Evolutionary conservation across 2,797 vertebrate genomes (phyloP).

Genomic region (Dryobates pubescens): DNA sequence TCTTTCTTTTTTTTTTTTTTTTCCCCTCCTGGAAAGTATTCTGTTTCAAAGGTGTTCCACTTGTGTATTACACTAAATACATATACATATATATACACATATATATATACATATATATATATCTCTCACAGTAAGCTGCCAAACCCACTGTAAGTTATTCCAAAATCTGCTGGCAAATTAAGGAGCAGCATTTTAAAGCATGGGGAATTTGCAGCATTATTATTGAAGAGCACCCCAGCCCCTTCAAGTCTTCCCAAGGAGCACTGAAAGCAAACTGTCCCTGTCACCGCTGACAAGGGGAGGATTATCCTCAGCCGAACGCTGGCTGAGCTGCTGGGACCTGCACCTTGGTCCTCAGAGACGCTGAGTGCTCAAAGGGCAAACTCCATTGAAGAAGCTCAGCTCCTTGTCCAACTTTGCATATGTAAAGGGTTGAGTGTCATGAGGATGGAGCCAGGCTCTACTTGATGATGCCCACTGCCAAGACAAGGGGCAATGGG

Average conservation of each 20-base stretch:
- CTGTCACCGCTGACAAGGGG: not conserved
- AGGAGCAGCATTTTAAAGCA: slow-evolving; percentile 5
- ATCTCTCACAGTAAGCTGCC: slow-evolving; percentile 37
- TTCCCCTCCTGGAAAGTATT: slow-evolving; percentile 43
- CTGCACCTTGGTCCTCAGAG: not conserved
- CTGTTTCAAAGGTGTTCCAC: slow-evolving; percentile 40
- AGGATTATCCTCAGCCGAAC: not conserved
- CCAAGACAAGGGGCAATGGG: too few relatives aligned
- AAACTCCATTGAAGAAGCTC: not conserved
- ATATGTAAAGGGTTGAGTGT: too few relatives aligned
- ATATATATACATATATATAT: too few relatives aligned
- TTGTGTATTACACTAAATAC: slow-evolving; percentile 18
- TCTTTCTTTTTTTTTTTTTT: slow-evolving; percentile 41
- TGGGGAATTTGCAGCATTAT: slow-evolving; percentile 20
- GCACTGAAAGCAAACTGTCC: not conserved
- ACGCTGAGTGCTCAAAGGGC: not conserved
- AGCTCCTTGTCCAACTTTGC: not conserved
- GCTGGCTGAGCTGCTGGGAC: not conserved
- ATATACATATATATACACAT: too few relatives aligned
- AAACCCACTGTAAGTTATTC: slow-evolving; percentile 60
- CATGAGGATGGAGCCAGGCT: too few relatives aligned
- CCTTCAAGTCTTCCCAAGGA: not conserved
- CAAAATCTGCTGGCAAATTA: slow-evolving; percentile 38
- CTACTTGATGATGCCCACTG: too few relatives aligned
- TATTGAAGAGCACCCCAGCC: not conserved